Evolutionary conservation across 1,140 invertebrate genomes (phyloP).

Genomic region (Trachymyrmex cornetzi): DNA sequence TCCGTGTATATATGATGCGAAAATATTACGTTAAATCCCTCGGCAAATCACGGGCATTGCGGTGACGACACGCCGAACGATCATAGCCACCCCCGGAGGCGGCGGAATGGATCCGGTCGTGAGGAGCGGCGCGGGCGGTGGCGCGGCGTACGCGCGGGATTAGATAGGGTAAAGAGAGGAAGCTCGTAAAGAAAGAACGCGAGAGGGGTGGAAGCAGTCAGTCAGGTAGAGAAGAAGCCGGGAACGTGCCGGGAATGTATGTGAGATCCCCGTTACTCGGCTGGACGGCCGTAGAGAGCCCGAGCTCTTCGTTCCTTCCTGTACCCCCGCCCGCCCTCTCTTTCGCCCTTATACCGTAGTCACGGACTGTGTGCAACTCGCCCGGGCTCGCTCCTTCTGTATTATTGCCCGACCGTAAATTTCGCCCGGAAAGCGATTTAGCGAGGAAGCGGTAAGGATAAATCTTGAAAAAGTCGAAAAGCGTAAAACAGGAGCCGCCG

Average conservation of each 20-base stretch:
- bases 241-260: conserved; percentile 84
- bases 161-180: conserved; percentile 54
- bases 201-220: conserved; percentile 67
- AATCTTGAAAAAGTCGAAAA: conserved; percentile 87
- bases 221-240: conserved; percentile 78
- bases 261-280: conserved; percentile 76
- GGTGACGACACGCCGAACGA: conserved; percentile 28
- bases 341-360: neutral
- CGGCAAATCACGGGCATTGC: conserved; percentile 30
- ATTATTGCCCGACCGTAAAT: conserved; percentile 85
- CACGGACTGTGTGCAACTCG: conserved; percentile 39
- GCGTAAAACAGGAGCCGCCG: conserved; percentile 84
- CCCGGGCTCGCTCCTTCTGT: conserved; percentile 65
- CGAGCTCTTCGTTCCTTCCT: conserved; percentile 60
- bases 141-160: neutral
- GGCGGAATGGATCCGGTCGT: conserved; percentile 39
- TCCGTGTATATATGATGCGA: neutral
- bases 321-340: neutral
- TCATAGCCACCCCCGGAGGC: conserved; percentile 21
- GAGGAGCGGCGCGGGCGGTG: neutral
- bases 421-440: conserved; percentile 86
- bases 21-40: neutral
- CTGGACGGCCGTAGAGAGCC: conserved; percentile 72
- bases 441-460: conserved; percentile 85
- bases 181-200: conserved; percentile 67